Evolutionary conservation across 2,797 vertebrate genomes (phyloP).

Genomic region (Tragelaphus oryx): DNA sequence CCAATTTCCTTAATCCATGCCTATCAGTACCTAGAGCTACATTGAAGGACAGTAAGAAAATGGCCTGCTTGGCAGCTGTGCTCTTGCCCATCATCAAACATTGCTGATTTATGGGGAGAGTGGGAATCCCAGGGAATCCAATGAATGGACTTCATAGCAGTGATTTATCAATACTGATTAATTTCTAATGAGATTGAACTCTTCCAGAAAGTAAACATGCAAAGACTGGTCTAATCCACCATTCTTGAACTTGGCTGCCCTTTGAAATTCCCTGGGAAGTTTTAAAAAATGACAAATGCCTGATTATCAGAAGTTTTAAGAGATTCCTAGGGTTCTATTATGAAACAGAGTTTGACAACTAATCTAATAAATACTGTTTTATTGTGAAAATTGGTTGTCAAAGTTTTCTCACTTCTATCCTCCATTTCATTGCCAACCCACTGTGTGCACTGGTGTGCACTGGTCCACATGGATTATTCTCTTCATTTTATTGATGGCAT

Average conservation of each 20-base stretch:
- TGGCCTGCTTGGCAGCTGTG: neutral
- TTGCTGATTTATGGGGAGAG: conserved; percentile 11
- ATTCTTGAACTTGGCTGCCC: neutral
- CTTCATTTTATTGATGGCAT: neutral
- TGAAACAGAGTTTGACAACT: neutral
- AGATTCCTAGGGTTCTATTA: neutral
- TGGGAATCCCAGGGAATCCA: neutral
- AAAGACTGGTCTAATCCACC: neutral
- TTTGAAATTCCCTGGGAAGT: neutral
- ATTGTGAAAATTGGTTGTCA: neutral
- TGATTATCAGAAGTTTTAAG: neutral
- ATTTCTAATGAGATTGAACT: neutral
- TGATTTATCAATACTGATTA: neutral
- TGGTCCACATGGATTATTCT: neutral
- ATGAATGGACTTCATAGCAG: neutral
- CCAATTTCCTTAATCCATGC: neutral
- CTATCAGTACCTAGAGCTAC: neutral
- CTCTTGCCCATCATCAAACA: neutral
- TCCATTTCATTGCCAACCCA: neutral
- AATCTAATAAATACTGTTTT: neutral
- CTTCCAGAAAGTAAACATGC: neutral
- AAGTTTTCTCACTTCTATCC: neutral
- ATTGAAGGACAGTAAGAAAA: neutral
- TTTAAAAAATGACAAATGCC: neutral
- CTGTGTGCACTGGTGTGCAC: neutral